A percentile compares a stretch with the other conserved stretches of the same genome.
phyloP scores from a whole-genome alignment of 2,888 invertebrate genomes.

The Nematopogon swammerdamellus region DNA sequence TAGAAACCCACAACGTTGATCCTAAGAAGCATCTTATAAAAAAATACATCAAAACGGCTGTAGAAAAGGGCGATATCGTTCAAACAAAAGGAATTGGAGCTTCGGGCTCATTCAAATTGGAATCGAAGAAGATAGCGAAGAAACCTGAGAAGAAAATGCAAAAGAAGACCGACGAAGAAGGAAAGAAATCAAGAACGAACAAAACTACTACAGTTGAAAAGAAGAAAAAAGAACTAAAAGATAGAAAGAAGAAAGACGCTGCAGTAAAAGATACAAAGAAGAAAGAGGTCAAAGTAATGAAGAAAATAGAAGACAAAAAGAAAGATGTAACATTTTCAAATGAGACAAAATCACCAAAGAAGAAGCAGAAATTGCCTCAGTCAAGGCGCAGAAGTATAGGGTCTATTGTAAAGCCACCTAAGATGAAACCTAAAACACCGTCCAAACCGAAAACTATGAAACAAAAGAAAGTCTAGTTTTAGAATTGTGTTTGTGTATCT shows the following conservation, averaged over 20 bases:
- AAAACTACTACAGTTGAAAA: constrained; percentile 6
- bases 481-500: neutral
- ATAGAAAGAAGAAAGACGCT: constrained; percentile 3
- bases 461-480: neutral
- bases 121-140: constrained; percentile 11
- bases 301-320: constrained; percentile 25
- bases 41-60: constrained; percentile 26
- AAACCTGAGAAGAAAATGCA: constrained; percentile 5
- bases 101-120: constrained; percentile 34
- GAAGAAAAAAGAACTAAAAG: constrained; percentile 2
- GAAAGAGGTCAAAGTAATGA: constrained; percentile 5
- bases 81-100: constrained; percentile 37
- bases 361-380: neutral
- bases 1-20: constrained; percentile 24
- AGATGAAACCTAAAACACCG: constrained; percentile 32
- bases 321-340: constrained; percentile 22
- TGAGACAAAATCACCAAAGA: constrained; percentile 1
- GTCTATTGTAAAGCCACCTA: constrained; percentile 37
- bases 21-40: constrained; percentile 31
- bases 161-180: constrained; percentile 16
- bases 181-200: constrained; percentile 1
- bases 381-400: constrained; percentile 30
- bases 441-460: neutral
- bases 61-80: constrained; percentile 29
- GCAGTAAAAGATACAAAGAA: constrained; percentile 9